These are phyloP conservation scores for Metellina segmentata DNA, from an alignment of 2,888 invertebrate genomes.

Conservation along the genomic window DNA sequence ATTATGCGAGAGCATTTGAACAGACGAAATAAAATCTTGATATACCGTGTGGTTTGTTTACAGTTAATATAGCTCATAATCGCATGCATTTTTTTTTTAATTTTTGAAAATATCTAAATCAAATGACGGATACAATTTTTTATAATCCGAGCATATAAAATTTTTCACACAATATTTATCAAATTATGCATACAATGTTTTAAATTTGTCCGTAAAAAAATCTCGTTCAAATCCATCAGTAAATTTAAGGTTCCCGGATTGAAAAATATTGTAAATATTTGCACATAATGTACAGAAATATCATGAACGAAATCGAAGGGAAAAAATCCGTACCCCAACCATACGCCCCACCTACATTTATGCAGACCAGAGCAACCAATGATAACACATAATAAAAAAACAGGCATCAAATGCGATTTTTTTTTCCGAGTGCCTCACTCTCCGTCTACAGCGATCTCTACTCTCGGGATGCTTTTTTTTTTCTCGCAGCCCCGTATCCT, in stretches of 20 bases:
- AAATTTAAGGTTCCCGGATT: background rate
- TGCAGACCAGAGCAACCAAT: constrained; percentile 49
- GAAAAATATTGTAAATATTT: background rate
- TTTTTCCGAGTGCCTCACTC: constrained; percentile 22
- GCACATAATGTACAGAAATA: background rate
- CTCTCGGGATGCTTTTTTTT: constrained; percentile 63
- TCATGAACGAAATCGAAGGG: background rate
- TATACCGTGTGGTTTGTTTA: no score
- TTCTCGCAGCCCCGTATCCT: constrained; percentile 58
- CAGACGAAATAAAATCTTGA: no score
- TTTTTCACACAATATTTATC: no score
- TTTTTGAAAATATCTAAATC: no score
- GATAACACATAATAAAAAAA: constrained; percentile 63
- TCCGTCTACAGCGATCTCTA: constrained; percentile 55
- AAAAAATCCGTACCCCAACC: constrained; percentile 9
- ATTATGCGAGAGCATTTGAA: no score
- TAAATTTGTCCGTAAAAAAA: background rate
- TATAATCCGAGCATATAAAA: no score
- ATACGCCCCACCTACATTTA: constrained; percentile 69
- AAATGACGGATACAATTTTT: no score
- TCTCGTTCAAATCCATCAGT: background rate
- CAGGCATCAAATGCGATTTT: constrained; percentile 61
- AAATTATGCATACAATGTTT: no score
- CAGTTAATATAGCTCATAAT: no score
- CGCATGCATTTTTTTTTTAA: no score